Conservation (phyloP, 2,797 vertebrate genomes). For the Caiman crocodilus region DNA sequence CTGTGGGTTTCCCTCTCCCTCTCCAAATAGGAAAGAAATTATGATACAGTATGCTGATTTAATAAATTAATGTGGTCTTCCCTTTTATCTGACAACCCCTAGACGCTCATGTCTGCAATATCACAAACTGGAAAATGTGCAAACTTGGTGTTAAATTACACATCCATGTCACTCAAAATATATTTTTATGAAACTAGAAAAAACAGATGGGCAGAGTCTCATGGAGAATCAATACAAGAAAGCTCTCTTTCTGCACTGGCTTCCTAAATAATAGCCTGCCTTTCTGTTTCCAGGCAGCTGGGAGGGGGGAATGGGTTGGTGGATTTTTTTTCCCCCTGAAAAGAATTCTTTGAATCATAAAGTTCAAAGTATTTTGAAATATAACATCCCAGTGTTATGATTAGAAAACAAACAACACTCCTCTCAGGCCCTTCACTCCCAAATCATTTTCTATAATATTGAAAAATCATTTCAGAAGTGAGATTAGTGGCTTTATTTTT, state of each 20-base stretch:
- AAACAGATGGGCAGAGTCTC: not conserved
- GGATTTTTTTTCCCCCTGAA: not conserved
- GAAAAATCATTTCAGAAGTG: accelerated
- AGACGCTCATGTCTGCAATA: not conserved
- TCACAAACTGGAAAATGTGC: not conserved
- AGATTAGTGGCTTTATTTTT: not conserved
- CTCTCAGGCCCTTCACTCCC: not conserved
- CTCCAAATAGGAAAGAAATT: not conserved
- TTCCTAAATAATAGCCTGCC: not conserved
- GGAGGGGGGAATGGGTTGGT: no score
- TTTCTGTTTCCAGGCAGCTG: not conserved
- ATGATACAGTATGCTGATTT: not conserved
- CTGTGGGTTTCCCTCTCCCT: not conserved
- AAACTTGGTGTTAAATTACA: not conserved
- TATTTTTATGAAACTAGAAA: not conserved
- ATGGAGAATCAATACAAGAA: not conserved
- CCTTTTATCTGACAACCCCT: not conserved
- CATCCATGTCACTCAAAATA: not conserved
- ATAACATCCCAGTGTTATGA: accelerated
- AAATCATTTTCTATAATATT: not conserved
- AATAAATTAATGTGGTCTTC: not conserved
- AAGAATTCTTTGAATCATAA: not conserved
- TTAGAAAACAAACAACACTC: not conserved
- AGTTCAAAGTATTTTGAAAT: not conserved
- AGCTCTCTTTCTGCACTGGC: not conserved